Percentiles rank a stretch among this genome's conserved stretches.
Conservation (phyloP, 2,113 vertebrate species). For the Pleuronectes platessa region DNA sequence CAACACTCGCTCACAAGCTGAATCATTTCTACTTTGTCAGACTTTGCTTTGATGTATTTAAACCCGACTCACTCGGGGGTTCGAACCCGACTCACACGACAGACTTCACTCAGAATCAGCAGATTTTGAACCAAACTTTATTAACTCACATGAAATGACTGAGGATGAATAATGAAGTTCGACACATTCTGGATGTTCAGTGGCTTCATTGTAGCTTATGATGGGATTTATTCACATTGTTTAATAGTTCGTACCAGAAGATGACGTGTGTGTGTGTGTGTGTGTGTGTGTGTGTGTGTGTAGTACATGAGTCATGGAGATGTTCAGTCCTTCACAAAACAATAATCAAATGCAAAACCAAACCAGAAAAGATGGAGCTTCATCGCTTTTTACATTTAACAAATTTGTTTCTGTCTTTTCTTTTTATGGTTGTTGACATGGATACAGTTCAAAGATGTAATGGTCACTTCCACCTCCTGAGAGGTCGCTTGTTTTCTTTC, state of each 20-base stretch:
- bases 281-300: conserved; percentile 5
- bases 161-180: background rate
- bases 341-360: background rate
- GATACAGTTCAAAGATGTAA: conserved; percentile 8
- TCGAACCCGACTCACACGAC: too few relatives aligned
- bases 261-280: too few relatives aligned
- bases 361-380: background rate
- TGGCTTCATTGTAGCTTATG: conserved; percentile 3
- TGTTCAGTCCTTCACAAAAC: conserved; percentile 6
- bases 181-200: conserved; percentile 2
- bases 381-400: conserved; percentile 2
- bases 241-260: too few relatives aligned
- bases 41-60: too few relatives aligned
- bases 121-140: conserved; percentile 35
- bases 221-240: background rate
- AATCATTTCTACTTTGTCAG: too few relatives aligned
- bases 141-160: conserved; percentile 23
- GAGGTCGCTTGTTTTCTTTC: conserved; percentile 28
- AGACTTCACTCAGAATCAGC: background rate
- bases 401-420: background rate
- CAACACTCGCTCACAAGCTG: too few relatives aligned
- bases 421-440: background rate
- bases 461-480: background rate
- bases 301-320: background rate
- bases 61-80: too few relatives aligned